Base-by-base conservation (phyloP, 2,113 vertebrate species). In the Dipodomys stephensi region DNA sequence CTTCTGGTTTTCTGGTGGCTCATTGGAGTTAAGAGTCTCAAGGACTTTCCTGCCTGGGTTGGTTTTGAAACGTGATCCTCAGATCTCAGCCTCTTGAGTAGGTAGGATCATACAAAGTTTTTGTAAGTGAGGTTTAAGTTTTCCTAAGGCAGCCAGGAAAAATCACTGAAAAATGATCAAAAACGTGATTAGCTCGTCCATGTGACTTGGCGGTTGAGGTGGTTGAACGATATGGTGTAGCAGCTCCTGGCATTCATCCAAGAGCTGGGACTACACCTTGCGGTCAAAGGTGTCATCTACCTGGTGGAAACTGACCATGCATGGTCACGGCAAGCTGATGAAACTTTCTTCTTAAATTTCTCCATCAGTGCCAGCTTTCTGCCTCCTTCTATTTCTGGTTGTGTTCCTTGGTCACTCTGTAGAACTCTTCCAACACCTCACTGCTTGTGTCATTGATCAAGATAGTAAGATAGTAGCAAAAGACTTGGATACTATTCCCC, bases 241-340 rank as follows among this genome's bases (percentile, higher is more conserved):
- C 76, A 99, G 84, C 79, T 99, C 99, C 83, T 98, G 97, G 79
- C 98, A 99, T 6, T 98, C 98, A 0, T 98, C 98, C 71, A 99
- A 89, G 65, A 99, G 97, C 97, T 98, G 98, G 65, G 98, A 98
- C 87, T 99, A 95, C 88, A 99, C 98, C 60, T 97, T 98, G 92
- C 98, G 98, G 97, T 99, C 98, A 71, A 99, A 99, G 67, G 98
- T 99, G 95, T 98, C 99, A 91, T 99, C 98, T 93, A 99, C 99
- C 96, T 99, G 98, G 78, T 99, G 98, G 96, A 99, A 99, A 95
- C 99, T 99, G 96, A 99, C 98, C 88, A 98, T 98, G 0, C 99
- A 39, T 39, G 39, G 5, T 99, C 98, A 99, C 99, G 23, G 98
- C 98, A n/a, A 99, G 97, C 68, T 98, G 98, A 81, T 99, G 99